Percentiles rank a stretch among this genome's conserved stretches.
These are phyloP conservation scores for Staurois parvus DNA, from an alignment of 2,797 vertebrate genomes.

Conservation along the genomic window DNA sequence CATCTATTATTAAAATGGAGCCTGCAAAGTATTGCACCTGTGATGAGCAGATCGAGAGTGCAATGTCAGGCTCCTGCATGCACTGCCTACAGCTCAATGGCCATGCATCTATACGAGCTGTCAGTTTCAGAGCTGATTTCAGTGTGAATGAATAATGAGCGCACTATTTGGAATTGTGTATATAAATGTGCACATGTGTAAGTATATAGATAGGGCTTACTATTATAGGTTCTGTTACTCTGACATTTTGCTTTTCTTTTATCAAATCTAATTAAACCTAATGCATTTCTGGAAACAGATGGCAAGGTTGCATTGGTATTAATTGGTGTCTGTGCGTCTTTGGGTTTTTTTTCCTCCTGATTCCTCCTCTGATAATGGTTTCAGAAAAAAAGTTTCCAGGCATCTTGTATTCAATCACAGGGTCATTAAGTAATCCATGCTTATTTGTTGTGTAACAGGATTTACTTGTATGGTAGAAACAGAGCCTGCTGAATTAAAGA, in stretches of 20 bases:
- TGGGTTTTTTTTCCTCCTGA: not conserved
- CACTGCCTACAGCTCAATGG: no score
- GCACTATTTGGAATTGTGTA: no score
- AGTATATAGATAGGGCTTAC: not conserved
- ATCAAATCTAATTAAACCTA: not conserved
- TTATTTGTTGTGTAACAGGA: slow-evolving; percentile 87
- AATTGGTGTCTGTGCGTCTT: not conserved
- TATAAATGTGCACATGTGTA: not conserved
- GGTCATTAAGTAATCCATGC: slow-evolving; percentile 75
- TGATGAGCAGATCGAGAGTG: no score
- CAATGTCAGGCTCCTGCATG: no score
- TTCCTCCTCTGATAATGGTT: not conserved
- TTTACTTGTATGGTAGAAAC: slow-evolving; percentile 68
- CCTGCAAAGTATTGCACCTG: no score
- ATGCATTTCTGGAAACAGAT: not conserved
- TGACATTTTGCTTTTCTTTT: not conserved
- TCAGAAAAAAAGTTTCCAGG: slow-evolving; percentile 56
- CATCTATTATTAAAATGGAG: no score
- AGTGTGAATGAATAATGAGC: no score
- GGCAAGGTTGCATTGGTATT: slow-evolving; percentile 4
- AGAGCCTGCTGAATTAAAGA: slow-evolving; percentile 59
- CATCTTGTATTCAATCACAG: slow-evolving; percentile 65
- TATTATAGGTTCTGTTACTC: not conserved
- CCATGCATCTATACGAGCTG: no score
- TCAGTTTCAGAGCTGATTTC: no score